Evolutionary conservation across 2,797 vertebrate genomes (phyloP), one percentile per base, ranked within the genome.

Genomic region (Argya squamiceps): DNA sequence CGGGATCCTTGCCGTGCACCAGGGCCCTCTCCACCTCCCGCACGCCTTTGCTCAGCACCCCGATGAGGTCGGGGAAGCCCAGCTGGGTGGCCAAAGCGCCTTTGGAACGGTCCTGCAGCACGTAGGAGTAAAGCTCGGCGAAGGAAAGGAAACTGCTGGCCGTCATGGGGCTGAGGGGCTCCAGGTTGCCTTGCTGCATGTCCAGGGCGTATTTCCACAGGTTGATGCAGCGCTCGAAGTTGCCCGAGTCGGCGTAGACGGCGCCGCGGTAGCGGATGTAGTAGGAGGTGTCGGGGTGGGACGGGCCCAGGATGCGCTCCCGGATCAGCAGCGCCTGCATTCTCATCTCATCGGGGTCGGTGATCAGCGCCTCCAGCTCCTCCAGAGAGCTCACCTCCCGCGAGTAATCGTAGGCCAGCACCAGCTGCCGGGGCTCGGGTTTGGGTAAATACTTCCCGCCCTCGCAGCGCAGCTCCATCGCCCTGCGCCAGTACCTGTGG

Each of bases 141-240:
- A 99, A 99, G 17, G 99, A 99, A 63, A 99, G 98, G 97, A 99
- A 99, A 87, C 99, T 99, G 96, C 99, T 99, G 70, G 99, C 99
- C 0, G 99, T 99, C 99, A 99, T 99, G 60, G 99, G 99, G 96
- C 99, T 99, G 89, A 99, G 98, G 1, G 99, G 99, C 96, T 99
- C 99, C 96, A 99, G 97, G 97, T 99, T 99, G 97, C 97, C 99
- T 96, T 99, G 99, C 92, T 99, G 99, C 99, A 99, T 99, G 93
- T 99, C 99, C 87, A 99, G 97, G 8, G 99, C 99, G 0, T 99
- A 99, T 77, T 99, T 99, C 99, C 99, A 99, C 71, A 99, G 95
- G 94, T 99, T 98, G 83, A 99, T 99, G 97, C 99, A 99, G 92
- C 99, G 99, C 92, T 99, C 99, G 2, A 99, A 99, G 94, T 99